Conservation (phyloP, 2,113 vertebrate species). For the Canis aureus region DNA sequence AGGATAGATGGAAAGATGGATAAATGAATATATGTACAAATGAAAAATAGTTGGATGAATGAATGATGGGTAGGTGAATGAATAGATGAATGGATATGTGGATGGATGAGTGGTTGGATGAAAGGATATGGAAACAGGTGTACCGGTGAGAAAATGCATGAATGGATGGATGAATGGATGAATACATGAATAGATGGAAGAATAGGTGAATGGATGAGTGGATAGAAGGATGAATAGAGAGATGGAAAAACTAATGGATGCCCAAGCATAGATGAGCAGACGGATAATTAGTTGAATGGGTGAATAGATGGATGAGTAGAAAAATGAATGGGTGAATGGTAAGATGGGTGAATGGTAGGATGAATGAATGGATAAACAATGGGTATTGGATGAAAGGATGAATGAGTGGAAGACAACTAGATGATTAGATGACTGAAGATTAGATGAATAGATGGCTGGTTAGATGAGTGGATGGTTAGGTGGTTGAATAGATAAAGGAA, state of each 20-base stretch:
- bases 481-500: neutral
- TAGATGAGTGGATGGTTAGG: constrained; percentile 26
- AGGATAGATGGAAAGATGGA: neutral
- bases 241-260: neutral
- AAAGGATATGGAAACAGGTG: neutral
- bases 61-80: neutral
- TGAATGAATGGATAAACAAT: neutral
- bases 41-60: neutral
- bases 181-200: neutral
- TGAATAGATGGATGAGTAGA: neutral
- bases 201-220: neutral
- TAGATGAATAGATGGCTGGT: neutral
- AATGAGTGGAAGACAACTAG: neutral
- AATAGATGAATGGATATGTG: neutral
- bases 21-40: neutral
- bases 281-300: neutral
- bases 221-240: neutral
- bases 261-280: neutral
- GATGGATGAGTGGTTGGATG: neutral
- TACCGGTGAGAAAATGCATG: neutral
- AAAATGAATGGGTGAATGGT: neutral
- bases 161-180: neutral
- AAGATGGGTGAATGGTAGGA: neutral
- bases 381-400: neutral
- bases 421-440: neutral